A percentile compares a stretch with the other conserved stretches of the same genome.
Conservation (phyloP, 2,113 vertebrate genomes). For the Odocoileus virginianus region DNA sequence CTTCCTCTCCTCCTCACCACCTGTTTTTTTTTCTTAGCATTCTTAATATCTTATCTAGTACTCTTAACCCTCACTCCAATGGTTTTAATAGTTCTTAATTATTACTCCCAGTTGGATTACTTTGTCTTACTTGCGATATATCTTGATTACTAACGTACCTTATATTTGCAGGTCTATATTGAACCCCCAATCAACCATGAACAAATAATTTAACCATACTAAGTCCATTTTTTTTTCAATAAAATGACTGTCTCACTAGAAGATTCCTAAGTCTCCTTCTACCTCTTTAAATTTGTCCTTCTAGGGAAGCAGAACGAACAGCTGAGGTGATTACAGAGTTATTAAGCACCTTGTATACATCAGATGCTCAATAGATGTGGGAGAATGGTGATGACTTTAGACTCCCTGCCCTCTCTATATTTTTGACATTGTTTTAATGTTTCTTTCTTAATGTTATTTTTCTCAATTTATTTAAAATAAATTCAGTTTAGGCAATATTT, state of each 20-base stretch:
- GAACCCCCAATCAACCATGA: background rate
- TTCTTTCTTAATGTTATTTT: background rate
- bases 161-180: background rate
- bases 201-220: background rate
- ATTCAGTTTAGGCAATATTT: background rate
- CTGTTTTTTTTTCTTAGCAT: background rate
- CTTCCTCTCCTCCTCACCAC: background rate
- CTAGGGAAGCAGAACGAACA: background rate
- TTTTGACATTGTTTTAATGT: background rate
- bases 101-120: background rate
- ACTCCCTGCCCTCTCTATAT: background rate
- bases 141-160: background rate
- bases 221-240: background rate
- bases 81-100: background rate
- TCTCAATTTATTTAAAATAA: conserved; percentile 20
- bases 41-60: background rate
- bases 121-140: background rate
- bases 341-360: background rate
- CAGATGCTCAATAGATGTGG: background rate
- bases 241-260: background rate
- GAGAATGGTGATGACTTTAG: background rate
- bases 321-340: background rate
- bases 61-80: background rate
- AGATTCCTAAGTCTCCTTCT: background rate
- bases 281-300: background rate